These are phyloP conservation scores for Scophthalmus maximus DNA, from an alignment of 2,113 vertebrate species.

Conservation along the genomic window DNA sequence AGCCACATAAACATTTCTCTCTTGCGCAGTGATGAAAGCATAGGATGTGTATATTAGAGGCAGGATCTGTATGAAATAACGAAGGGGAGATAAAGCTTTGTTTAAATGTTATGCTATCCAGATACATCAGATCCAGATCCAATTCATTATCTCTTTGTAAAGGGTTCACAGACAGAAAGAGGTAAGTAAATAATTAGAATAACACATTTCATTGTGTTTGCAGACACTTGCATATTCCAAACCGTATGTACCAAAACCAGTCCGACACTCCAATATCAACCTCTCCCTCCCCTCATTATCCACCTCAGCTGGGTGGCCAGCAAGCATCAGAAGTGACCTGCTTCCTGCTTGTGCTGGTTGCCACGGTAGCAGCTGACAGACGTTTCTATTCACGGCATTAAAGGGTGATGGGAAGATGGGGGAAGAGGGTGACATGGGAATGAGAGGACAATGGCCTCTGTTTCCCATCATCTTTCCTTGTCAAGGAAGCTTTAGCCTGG, in stretches of 20 bases:
- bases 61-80: too few species aligned
- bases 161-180: too few species aligned
- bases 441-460: constrained; percentile 58
- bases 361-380: constrained; percentile 86
- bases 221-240: background rate
- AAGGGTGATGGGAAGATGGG: constrained; percentile 62
- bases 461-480: constrained; percentile 74
- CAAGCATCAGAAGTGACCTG: constrained; percentile 88
- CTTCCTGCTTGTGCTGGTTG: constrained; percentile 85
- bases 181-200: background rate
- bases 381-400: constrained; percentile 45
- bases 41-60: too few species aligned
- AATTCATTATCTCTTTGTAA: too few species aligned
- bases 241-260: background rate
- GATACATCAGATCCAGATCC: too few species aligned
- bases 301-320: constrained; percentile 86
- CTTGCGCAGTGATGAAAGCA: too few species aligned
- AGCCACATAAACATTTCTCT: too few species aligned
- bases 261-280: constrained; percentile 4
- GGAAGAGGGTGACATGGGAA: constrained; percentile 44
- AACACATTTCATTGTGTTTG: background rate
- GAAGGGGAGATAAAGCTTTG: too few species aligned
- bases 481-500: constrained; percentile 88
- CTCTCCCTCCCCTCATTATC: constrained; percentile 77
- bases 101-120: too few species aligned